These are phyloP conservation scores for Cyclina sinensis DNA, from an alignment of 1,140 invertebrate species.

Conservation along the genomic window DNA sequence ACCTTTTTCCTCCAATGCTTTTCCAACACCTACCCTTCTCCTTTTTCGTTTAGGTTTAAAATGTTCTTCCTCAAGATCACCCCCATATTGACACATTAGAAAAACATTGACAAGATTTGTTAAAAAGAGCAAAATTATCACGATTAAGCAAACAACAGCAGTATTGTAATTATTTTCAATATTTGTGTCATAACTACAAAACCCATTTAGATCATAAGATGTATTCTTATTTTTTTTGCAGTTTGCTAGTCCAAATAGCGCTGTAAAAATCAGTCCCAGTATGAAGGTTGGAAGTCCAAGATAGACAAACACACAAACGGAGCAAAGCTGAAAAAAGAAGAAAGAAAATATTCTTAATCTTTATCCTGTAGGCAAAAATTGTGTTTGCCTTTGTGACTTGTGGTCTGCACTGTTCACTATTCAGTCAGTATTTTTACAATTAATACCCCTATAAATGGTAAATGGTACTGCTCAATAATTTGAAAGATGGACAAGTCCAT, in stretches of 20 bases:
- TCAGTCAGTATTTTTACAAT: too few species aligned
- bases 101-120: background rate
- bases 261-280: background rate
- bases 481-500: too few species aligned
- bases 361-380: too few species aligned
- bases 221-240: constrained; percentile 17
- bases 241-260: background rate
- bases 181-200: constrained; percentile 18
- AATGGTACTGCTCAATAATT: too few species aligned
- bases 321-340: background rate
- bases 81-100: constrained; percentile 33
- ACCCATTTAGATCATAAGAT: background rate
- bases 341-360: too few species aligned
- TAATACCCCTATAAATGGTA: too few species aligned
- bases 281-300: constrained; percentile 16
- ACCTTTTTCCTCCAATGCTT: background rate
- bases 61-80: background rate
- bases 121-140: background rate
- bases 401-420: too few species aligned
- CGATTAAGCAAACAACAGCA: background rate
- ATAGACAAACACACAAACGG: background rate
- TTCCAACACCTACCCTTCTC: too few species aligned
- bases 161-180: constrained; percentile 29
- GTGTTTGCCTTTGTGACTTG: too few species aligned
- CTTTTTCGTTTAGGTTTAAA: too few species aligned